Conservation (phyloP, 92 coral and sea anemone species). For the Nematostella vectensis region DNA sequence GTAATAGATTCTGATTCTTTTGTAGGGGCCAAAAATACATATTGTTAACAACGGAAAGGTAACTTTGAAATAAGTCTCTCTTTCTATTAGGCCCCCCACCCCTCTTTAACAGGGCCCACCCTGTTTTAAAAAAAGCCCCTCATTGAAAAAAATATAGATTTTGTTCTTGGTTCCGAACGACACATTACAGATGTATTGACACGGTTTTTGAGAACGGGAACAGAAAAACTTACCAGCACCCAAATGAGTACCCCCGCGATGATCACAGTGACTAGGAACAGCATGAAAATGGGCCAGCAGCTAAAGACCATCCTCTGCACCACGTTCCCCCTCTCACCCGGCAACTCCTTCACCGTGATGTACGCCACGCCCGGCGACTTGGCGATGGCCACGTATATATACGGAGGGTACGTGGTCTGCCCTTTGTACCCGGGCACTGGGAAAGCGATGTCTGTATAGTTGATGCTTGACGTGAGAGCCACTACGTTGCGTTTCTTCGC, state of each 20-base stretch:
- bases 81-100: too few species aligned
- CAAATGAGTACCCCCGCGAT: neutral
- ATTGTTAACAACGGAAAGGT: too few species aligned
- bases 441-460: neutral
- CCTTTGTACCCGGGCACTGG: neutral
- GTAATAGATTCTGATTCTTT: too few species aligned
- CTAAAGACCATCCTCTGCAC: neutral
- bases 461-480: neutral
- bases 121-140: too few species aligned
- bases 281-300: neutral
- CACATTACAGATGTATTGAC: too few species aligned
- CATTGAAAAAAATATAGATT: too few species aligned
- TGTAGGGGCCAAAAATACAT: too few species aligned
- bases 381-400: neutral
- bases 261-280: neutral
- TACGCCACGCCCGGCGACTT: neutral
- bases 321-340: neutral
- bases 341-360: neutral
- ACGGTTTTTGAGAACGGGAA: too few species aligned
- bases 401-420: neutral
- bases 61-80: too few species aligned
- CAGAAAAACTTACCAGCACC: neutral
- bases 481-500: neutral
- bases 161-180: too few species aligned
- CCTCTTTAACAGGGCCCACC: too few species aligned